Percentiles rank a stretch among this genome's conserved stretches.
phyloP scores from a whole-genome alignment of 2,113 vertebrate species.

The Chrysemys picta region DNA sequence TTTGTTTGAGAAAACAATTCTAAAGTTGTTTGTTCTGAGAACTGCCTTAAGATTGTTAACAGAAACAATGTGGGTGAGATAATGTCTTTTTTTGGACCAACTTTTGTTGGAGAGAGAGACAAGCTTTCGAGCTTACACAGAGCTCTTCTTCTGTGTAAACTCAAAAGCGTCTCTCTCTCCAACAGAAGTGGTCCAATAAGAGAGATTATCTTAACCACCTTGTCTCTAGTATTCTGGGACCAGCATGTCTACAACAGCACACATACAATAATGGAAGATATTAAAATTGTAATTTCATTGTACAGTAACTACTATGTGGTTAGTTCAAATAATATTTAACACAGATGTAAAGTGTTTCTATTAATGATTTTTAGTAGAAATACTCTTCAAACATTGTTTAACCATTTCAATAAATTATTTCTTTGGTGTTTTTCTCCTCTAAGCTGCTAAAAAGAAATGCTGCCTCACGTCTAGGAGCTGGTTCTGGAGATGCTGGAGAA shows the following conservation, averaged over 20 bases:
- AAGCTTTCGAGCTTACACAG: background rate
- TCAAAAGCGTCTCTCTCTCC: too few relatives aligned
- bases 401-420: background rate
- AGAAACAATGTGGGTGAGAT: background rate
- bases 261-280: too few relatives aligned
- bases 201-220: background rate
- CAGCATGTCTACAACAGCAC: background rate
- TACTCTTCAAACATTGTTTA: background rate
- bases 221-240: background rate
- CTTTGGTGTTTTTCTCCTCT: slow-evolving; percentile 14
- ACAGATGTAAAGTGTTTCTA: background rate
- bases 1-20: slow-evolving; percentile 32
- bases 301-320: background rate
- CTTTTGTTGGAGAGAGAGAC: background rate
- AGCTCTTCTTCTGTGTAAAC: background rate
- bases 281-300: background rate
- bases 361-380: slow-evolving; percentile 1
- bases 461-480: slow-evolving; percentile 92
- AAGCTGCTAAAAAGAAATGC: slow-evolving; percentile 98
- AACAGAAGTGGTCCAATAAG: background rate
- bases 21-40: background rate
- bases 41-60: background rate
- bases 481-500: slow-evolving; percentile 93
- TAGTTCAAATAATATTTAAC: background rate
- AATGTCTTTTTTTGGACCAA: background rate